Evolutionary conservation across 2,797 vertebrate genomes (phyloP), one percentile per base, ranked within the genome.

Genomic region (Cottoperca gobio): DNA sequence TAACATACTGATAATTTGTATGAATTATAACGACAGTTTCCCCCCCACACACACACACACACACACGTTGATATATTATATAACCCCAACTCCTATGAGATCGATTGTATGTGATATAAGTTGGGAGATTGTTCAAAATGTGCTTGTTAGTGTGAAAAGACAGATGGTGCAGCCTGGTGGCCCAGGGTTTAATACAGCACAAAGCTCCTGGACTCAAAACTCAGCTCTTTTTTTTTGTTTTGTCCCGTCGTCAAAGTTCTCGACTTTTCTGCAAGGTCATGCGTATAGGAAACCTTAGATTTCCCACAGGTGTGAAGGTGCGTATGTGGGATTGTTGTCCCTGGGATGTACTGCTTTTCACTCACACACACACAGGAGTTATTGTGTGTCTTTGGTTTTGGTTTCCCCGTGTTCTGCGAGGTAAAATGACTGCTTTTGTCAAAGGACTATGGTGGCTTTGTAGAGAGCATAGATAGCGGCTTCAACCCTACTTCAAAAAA

Each of bases 231-330:
- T 40, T 55, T 26, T 68, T 40, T 11, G 7, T 50, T 70, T 63
- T 26, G 37, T 70, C n/a, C 3, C n/a, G 33, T 12, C 37, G 10
- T 46, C 42, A 4, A 43, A 57, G 46, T 37, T 61, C 26, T 61
- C 1, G 2, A 60, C 63, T 65, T 86, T 88, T 73, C 55, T 70
- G 73, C 52, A 62, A 66, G 52, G 62, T 84, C 65, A 31, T 65
- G 3, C 11, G 0, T 31, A 42, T 42, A 24, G 11, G 28, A 63
- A 79, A 76, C 48, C 45, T 76, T 52, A 35, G 46, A 70, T 73
- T 78, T 76, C 74, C 78, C 67, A 42, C 40, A 21, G 37, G 57
- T 63, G 43, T 55, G 23, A 48, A 8, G 52, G 26, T 43, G 23
- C 2, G 1, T 17, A 6, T 14, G 48, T 28, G n/a, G 26, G 24